Conservation (phyloP, 2,888 invertebrate species). For the Dendrolimus pini region DNA sequence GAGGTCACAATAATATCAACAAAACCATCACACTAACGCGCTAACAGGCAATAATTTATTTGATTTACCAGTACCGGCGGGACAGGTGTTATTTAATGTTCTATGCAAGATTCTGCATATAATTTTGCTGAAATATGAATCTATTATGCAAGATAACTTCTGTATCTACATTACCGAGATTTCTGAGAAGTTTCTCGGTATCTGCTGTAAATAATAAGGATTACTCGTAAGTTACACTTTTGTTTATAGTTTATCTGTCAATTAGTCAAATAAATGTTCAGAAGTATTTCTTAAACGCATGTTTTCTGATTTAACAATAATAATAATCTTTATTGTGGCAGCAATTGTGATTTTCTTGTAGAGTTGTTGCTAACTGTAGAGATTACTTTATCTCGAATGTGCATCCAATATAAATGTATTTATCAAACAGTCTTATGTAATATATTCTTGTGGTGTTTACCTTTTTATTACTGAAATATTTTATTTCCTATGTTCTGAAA, state of each 20-base stretch:
- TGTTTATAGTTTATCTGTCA: not conserved
- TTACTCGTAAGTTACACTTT: constrained; percentile 46
- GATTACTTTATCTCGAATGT: not conserved
- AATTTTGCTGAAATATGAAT: constrained; percentile 30
- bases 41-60: not conserved
- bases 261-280: not conserved
- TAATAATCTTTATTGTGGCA: not conserved
- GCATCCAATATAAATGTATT: no score
- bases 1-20: not conserved
- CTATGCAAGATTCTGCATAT: not conserved
- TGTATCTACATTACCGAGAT: constrained; percentile 20
- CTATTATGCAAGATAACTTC: constrained; percentile 29
- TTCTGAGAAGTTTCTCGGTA: constrained; percentile 43
- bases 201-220: constrained; percentile 38
- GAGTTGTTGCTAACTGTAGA: not conserved
- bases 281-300: not conserved
- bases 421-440: no score
- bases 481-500: no score
- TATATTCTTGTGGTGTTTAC: no score
- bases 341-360: not conserved
- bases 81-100: not conserved
- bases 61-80: not conserved
- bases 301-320: not conserved
- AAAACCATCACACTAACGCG: not conserved
- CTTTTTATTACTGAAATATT: no score